Evolutionary conservation across 2,797 vertebrate species (phyloP), one percentile per base, ranked within the genome.

Genomic region (Urosaurus nigricauda): DNA sequence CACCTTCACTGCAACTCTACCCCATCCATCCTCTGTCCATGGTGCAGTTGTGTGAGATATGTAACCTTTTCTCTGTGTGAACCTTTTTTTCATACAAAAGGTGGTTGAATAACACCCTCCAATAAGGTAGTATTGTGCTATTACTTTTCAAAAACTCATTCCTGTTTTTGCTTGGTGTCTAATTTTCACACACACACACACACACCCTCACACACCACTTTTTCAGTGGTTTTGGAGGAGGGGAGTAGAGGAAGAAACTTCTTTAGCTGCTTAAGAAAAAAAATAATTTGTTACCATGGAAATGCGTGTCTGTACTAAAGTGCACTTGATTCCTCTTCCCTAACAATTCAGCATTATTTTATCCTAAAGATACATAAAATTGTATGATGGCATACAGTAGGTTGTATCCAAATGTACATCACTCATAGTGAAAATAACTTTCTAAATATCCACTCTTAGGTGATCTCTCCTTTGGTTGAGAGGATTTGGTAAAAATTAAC

Each of bases 211-310:
- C 12, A 32, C 29, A 32, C 12, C 65, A 12, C 32, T 1, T 68
- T 68, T 68, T 68, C 65, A 1, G 71, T 43, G 53, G 14, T 75
- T 68, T 70, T 5, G 26, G 40, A 37, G 63, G 16, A 16, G 58
- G 7, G 84, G 92, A 86, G 89, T 88, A 89, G 86, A 93, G 87
- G 91, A 89, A 93, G 86, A 88, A 90, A 92, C 86, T 91, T 90
- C 40, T 92, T 91, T 83, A 91, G 84, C 87, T 86, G 79, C 84
- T 40, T 35, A 86, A 92, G 88, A 88, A 43, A 43, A 21, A 40
- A 88, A 93, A 94, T 51, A 51, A 51, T 51, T 51, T 90, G 89
- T 92, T 95, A 91, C 94, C 86, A 84, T 91, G 94, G 93, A 92
- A 92, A 95, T 95, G 75, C 24, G n/a, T 60, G 79, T 58, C 78